Percentiles rank a stretch among this genome's conserved stretches.
Conservation (phyloP, 1,140 invertebrate species). For the Panagrolaimus sp. region DNA sequence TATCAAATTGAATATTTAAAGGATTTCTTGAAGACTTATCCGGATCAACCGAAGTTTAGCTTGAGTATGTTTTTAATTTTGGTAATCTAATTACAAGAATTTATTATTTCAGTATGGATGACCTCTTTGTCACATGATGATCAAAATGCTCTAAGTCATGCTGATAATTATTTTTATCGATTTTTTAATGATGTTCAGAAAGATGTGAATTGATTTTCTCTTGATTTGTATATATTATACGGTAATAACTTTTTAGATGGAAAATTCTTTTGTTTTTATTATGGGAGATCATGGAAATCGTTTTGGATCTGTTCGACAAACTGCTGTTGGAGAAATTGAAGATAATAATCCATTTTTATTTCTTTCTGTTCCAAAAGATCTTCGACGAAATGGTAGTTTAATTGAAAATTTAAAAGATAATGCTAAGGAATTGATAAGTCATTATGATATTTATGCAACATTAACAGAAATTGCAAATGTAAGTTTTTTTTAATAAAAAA, state of each 20-base stretch:
- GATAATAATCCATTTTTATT: slow-evolving; percentile 39
- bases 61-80: too few species aligned
- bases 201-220: background rate
- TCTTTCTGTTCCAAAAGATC: slow-evolving; percentile 18
- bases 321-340: slow-evolving; percentile 25
- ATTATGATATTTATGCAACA: slow-evolving; percentile 38
- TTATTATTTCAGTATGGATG: slow-evolving; percentile 12
- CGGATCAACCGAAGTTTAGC: slow-evolving; percentile 19
- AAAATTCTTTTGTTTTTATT: slow-evolving; percentile 36
- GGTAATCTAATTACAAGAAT: too few species aligned
- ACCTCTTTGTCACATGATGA: slow-evolving; percentile 12
- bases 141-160: background rate
- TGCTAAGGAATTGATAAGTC: slow-evolving; percentile 20
- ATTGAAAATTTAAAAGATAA: slow-evolving; percentile 14
- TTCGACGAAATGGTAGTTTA: slow-evolving; percentile 22
- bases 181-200: slow-evolving; percentile 13
- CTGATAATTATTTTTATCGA: slow-evolving; percentile 13
- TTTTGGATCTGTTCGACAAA: slow-evolving; percentile 14
- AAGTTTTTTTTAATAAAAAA: too few species aligned
- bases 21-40: background rate
- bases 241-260: slow-evolving; percentile 23
- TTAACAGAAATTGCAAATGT: slow-evolving; percentile 25
- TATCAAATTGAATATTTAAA: slow-evolving; percentile 14
- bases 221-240: too few species aligned
- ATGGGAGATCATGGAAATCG: slow-evolving; percentile 35